Conservation (phyloP, 2,888 invertebrate species). For the Nemapogon koenigi region DNA sequence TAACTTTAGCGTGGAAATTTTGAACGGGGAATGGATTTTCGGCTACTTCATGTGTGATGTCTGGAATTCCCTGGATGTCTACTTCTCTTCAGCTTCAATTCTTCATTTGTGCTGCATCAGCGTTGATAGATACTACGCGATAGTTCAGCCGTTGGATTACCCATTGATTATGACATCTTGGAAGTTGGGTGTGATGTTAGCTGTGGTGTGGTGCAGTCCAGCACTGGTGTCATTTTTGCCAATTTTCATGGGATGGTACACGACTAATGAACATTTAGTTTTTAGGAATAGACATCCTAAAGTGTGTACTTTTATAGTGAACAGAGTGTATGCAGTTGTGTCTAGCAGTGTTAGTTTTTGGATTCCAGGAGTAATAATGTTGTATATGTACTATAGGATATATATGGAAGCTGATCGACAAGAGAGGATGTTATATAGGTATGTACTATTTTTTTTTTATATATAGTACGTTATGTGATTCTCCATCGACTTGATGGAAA, state of each 20-base stretch:
- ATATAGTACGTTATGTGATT: no score
- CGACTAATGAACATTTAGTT: slow-evolving; percentile 79
- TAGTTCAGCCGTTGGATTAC: slow-evolving; percentile 92
- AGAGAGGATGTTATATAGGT: slow-evolving; percentile 85
- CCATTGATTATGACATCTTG: slow-evolving; percentile 91
- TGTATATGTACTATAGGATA: slow-evolving; percentile 90
- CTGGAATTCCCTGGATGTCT: slow-evolving; percentile 95
- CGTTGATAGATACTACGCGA: slow-evolving; percentile 89
- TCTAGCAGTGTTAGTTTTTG: slow-evolving; percentile 93
- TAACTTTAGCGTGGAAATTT: slow-evolving; percentile 87
- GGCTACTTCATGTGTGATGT: slow-evolving; percentile 94
- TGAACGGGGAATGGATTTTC: slow-evolving; percentile 85
- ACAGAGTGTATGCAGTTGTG: slow-evolving; percentile 84
- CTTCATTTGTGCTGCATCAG: slow-evolving; percentile 93
- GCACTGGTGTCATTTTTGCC: slow-evolving; percentile 93
- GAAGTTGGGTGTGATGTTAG: slow-evolving; percentile 80
- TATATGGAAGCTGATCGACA: slow-evolving; percentile 86
- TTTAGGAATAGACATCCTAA: slow-evolving; percentile 72
- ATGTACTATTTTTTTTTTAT: slow-evolving; percentile 23
- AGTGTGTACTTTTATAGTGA: slow-evolving; percentile 84
- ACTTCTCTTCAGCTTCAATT: slow-evolving; percentile 92
- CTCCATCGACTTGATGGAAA: no score
- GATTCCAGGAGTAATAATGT: slow-evolving; percentile 93
- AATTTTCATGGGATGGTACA: slow-evolving; percentile 95
- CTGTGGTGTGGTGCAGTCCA: slow-evolving; percentile 91